Evolutionary conservation across 2,888 invertebrate species (phyloP).

Genomic region (Agonopterix arenella): DNA sequence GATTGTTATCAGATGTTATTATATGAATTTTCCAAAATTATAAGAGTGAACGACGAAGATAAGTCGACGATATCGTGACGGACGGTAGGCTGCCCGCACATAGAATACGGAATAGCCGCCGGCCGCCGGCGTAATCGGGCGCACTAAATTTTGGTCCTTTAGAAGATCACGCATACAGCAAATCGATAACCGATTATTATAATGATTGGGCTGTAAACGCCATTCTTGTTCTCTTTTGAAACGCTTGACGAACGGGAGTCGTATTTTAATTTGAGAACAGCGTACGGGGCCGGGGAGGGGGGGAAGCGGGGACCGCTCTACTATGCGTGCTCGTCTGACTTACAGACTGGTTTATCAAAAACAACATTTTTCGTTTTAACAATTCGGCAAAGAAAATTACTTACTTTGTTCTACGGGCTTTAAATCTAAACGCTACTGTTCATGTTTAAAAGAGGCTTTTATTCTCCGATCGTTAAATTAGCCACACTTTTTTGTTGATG

Average conservation of each 20-base stretch:
- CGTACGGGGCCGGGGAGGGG: neutral
- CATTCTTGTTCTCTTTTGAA: slow-evolving; percentile 54
- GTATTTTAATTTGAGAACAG: slow-evolving; percentile 39
- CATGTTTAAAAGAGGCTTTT: too few relatives aligned
- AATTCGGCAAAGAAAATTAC: slow-evolving; percentile 5
- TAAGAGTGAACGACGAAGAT: slow-evolving; percentile 64
- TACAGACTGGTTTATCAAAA: slow-evolving; percentile 19
- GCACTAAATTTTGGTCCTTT: slow-evolving; percentile 67
- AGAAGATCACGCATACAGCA: slow-evolving; percentile 64
- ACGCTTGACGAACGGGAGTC: slow-evolving; percentile 65
- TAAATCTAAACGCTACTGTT: neutral
- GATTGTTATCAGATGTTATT: slow-evolving; percentile 75
- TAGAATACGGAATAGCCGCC: slow-evolving; percentile 63
- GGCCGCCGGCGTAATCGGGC: slow-evolving; percentile 56
- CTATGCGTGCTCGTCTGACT: slow-evolving; percentile 14
- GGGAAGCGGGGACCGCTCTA: neutral
- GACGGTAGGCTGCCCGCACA: slow-evolving; percentile 47
- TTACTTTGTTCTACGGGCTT: slow-evolving; percentile 16
- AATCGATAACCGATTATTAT: slow-evolving; percentile 75
- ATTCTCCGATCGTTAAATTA: too few relatives aligned
- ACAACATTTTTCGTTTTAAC: slow-evolving; percentile 19
- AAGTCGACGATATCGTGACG: slow-evolving; percentile 68
- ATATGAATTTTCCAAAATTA: slow-evolving; percentile 73
- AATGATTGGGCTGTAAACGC: slow-evolving; percentile 71
- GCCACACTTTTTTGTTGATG: neutral